phyloP scores from a whole-genome alignment of 1,140 invertebrate species.

The Drosophila suzukii region DNA sequence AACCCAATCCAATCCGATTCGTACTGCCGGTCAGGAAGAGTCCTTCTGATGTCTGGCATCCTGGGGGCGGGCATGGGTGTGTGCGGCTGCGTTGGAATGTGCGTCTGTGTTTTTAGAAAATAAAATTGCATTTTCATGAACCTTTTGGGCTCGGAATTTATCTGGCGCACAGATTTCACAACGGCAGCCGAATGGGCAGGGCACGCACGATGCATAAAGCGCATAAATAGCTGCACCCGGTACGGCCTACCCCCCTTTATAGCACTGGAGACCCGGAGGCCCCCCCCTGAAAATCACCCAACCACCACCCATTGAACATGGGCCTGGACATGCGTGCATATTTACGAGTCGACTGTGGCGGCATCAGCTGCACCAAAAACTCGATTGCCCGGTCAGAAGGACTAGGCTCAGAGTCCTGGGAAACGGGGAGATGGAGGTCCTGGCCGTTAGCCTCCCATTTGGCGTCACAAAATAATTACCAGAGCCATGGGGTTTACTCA shows the following conservation, averaged over 20 bases:
- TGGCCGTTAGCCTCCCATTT: constrained; percentile 43
- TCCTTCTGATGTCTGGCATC: constrained; percentile 35
- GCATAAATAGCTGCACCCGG: constrained; percentile 75
- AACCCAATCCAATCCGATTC: constrained; percentile 19
- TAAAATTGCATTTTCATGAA: constrained; percentile 84
- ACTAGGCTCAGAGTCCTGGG: constrained; percentile 20
- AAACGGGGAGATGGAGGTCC: constrained; percentile 3
- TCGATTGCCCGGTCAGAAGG: constrained; percentile 61
- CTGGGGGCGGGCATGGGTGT: constrained; percentile 37
- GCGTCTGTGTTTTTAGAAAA: constrained; percentile 78
- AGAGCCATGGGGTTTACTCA: constrained; percentile 50
- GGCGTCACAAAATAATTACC: constrained; percentile 82
- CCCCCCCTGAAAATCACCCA: constrained; percentile 1
- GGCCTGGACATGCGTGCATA: constrained; percentile 78
- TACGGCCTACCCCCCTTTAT: constrained; percentile 5
- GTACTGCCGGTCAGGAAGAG: constrained; percentile 33
- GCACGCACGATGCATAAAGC: constrained; percentile 78
- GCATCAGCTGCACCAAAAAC: constrained; percentile 82
- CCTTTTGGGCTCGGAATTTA: constrained; percentile 75
- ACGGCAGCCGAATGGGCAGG: constrained; percentile 64
- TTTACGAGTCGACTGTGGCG: constrained; percentile 76
- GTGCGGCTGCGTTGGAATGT: constrained; percentile 47
- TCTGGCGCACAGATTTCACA: constrained; percentile 77
- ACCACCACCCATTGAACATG: constrained; percentile 27
- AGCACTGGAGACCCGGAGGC: background rate